Evolutionary conservation across 2,797 vertebrate genomes (phyloP).

Genomic region (Rhinella marina): DNA sequence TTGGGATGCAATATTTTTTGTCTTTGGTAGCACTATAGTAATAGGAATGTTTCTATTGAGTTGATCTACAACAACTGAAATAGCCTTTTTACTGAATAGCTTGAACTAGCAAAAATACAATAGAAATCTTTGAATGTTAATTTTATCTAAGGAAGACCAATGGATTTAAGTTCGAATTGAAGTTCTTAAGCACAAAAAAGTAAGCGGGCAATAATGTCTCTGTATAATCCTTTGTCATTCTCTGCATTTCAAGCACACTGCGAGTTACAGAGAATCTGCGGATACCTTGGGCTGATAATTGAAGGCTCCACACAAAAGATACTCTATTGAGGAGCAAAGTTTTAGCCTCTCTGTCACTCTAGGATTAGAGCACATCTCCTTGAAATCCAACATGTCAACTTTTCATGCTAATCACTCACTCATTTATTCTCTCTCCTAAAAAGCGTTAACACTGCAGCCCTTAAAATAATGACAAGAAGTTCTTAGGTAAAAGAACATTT

Average conservation of each 20-base stretch:
- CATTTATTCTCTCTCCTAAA: slow-evolving; percentile 30
- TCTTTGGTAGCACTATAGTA: not conserved
- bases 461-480: not conserved
- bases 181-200: not conserved
- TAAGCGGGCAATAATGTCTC: not conserved
- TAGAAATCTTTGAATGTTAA: not conserved
- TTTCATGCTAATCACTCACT: slow-evolving; percentile 20
- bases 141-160: not conserved
- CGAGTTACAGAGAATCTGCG: not conserved
- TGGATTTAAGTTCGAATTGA: not conserved
- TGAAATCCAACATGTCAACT: slow-evolving; percentile 26
- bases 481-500: not conserved
- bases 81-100: not conserved
- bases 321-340: slow-evolving; percentile 13
- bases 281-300: slow-evolving; percentile 26
- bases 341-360: slow-evolving; percentile 28
- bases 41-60: not conserved
- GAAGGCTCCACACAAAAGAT: not conserved
- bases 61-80: not conserved
- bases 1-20: not conserved
- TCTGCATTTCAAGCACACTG: not conserved
- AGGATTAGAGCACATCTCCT: slow-evolving; percentile 31
- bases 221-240: slow-evolving; percentile 26
- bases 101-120: not conserved
- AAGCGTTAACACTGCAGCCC: slow-evolving; percentile 20